Base-by-base conservation (phyloP, 2,113 vertebrate species). In the Myotis lucifugus region DNA sequence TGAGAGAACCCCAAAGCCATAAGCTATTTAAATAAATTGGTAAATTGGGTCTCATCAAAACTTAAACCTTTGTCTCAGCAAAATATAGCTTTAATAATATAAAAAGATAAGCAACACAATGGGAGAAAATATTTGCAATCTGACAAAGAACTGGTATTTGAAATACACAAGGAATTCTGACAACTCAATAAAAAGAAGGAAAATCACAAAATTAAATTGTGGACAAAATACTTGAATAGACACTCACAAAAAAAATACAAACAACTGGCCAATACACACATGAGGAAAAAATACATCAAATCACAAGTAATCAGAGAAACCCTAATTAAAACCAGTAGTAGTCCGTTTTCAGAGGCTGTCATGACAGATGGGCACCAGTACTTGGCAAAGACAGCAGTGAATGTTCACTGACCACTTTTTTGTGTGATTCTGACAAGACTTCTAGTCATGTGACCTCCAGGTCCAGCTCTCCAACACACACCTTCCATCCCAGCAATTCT, bases 231-330 rank as follows among this genome's bases (percentile, higher is more conserved):
- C 17, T 64, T 74, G 10, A 81, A 32, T 13, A 86, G 29, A 87
- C 17, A 74, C 82, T 89, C 66, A 78, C 27, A 77, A 78, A 91
- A 91, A 91, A 17, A 82, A 77, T 64, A 64, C 79, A 93, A 83
- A 70, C 34, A 9, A 82, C 74, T 69, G n/a, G 6, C 8, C 40
- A 82, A 70, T 74, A 40, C 27, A 21, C 32, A 40, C 23, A 70
- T 8, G 18, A 27, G 40, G 6, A 54, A 34, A 89, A 37, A n/a
- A 6, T 23, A 61, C 17, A 56, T 95, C 69, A 69, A 69, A 66
- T 64, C 34, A 67, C 29, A 74, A 76, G 18, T 74, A 54, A 78
- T 78, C 73, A 56, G 21, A 8, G 12, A 79, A 91, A 83, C 37
- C n/a, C 50, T 76, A 81, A 61, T 85, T 92, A 42, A 90, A 94